Base-by-base conservation (phyloP, 2,888 invertebrate genomes). In the Nudaria mundana region DNA sequence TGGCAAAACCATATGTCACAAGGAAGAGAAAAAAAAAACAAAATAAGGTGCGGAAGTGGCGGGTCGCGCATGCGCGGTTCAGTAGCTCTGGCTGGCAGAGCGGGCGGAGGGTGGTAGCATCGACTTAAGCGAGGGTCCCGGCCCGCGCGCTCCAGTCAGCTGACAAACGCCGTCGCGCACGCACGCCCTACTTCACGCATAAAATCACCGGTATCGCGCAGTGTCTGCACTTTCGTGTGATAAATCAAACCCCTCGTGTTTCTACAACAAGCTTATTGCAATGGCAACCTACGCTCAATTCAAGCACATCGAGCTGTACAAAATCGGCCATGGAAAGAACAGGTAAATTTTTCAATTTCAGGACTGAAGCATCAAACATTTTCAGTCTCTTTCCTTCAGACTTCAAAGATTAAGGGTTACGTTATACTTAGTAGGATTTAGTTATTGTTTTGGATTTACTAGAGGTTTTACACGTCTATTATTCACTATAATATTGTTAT, bases 231-330 rank as follows among this genome's bases (percentile, higher is more conserved):
- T 56, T 44, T 69, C 67, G 68, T 67, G 75, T 71, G 66, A 63
- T 67, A 67, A 66, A 65, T 47, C 15, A 38, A 23, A 63, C 61
- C 64, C 65, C 54, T 64, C 71, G 66, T 66, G 64, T 67, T 63
- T 45, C 33, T 3, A 4, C 20, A 20, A 20, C 20, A 31, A 57
- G 57, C 50, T 50, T 47, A 48, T 60, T 62, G 56, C 52, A 71
- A 95, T 97, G 96, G 96, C 96, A 81, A 95, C 96, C 79, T 97
- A 96, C 91, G 95, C 96, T 78, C 94, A 95, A 63, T 97, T 96
- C 91, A 95, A 96, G 90, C 96, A 97, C 90, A 94, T 97, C 85
- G 97, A 97, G 90, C 93, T 97, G 70, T 96, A 96, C 92, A 96
- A 96, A 90, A 94, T 97, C 81, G 97, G 97, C 82, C 95, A 94